A percentile compares a stretch with the other conserved stretches of the same genome.
phyloP scores from a whole-genome alignment of 2,113 vertebrate genomes.

The Mesitornis unicolor region DNA sequence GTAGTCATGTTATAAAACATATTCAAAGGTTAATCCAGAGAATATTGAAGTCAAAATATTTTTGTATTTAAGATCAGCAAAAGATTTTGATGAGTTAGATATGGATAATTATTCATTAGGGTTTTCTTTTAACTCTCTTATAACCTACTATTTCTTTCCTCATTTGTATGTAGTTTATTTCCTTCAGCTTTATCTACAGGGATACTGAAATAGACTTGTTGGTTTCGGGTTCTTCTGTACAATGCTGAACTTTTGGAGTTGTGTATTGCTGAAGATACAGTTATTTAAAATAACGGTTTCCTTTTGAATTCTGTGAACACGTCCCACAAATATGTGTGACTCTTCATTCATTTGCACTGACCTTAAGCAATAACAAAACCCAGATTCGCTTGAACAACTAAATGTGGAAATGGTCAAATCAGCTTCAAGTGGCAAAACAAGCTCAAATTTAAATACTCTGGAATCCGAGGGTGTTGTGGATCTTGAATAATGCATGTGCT shows the following conservation, averaged over 20 bases:
- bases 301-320: neutral
- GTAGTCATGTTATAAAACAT: neutral
- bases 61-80: neutral
- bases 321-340: neutral
- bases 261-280: neutral
- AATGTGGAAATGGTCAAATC: neutral
- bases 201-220: neutral
- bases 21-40: neutral
- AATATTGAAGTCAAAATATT: neutral
- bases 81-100: neutral
- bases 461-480: neutral
- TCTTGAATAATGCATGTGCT: conserved; percentile 18
- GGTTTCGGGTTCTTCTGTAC: neutral
- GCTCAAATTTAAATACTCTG: neutral
- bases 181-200: neutral
- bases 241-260: neutral
- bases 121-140: neutral
- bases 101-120: neutral
- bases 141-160: neutral
- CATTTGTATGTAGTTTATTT: neutral
- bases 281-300: neutral
- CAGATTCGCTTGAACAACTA: neutral
- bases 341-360: neutral
- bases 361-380: neutral
- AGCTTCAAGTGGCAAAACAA: neutral